Conservation (phyloP, 1,140 invertebrate genomes). For the Drosophila arawakana region DNA sequence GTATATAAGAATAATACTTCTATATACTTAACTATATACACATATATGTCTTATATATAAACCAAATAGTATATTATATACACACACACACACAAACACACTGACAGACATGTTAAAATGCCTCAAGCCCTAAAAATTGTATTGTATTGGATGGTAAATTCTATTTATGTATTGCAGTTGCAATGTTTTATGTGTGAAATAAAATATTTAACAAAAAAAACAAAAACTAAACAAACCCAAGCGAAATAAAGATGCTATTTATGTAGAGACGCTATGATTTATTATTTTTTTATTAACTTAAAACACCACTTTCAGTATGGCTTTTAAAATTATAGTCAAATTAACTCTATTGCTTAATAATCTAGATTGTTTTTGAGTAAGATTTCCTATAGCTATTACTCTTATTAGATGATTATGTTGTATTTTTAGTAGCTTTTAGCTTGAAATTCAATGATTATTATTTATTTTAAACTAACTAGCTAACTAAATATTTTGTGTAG, state of each 20-base stretch:
- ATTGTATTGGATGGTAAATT: constrained; percentile 42
- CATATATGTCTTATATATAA: constrained; percentile 26
- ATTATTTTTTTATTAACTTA: not conserved
- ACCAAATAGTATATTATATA: constrained; percentile 39
- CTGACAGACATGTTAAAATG: constrained; percentile 6
- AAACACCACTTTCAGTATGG: not conserved
- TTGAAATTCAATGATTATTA: no score
- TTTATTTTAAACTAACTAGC: no score
- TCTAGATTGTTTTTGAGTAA: no score
- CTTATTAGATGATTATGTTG: no score
- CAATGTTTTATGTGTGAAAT: constrained; percentile 51
- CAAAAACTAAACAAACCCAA: constrained; percentile 30
- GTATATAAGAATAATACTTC: constrained; percentile 14
- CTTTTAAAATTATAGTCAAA: no score
- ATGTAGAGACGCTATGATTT: constrained; percentile 28
- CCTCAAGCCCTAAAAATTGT: constrained; percentile 11
- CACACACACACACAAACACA: constrained; percentile 11
- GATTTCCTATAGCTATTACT: no score
- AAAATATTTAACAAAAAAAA: constrained; percentile 30
- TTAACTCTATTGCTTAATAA: no score
- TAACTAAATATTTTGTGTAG: no score
- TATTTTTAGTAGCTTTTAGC: no score
- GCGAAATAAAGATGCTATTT: constrained; percentile 59
- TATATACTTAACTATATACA: constrained; percentile 5
- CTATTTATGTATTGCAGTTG: constrained; percentile 54